A percentile compares a stretch with the other conserved stretches of the same genome.
Conservation (phyloP, 2,797 vertebrate species). For the Pristis pectinata region DNA sequence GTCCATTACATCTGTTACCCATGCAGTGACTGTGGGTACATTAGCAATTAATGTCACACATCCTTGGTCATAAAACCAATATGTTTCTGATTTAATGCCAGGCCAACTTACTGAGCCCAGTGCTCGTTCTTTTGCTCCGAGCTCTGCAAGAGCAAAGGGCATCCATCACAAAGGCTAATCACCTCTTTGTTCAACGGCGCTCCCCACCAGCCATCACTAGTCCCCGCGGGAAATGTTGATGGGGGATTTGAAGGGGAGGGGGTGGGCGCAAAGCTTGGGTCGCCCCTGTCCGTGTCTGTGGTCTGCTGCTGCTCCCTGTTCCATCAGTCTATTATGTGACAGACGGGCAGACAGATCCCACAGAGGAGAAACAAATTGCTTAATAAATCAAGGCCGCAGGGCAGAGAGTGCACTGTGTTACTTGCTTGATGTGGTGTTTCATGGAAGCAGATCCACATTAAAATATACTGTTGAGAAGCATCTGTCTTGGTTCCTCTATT, state of each 20-base stretch:
- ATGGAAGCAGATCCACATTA: conserved; percentile 39
- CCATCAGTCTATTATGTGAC: conserved; percentile 73
- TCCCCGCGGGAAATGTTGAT: background rate
- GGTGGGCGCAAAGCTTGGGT: conserved; percentile 46
- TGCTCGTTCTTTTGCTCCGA: conserved; percentile 38
- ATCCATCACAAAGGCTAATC: conserved; percentile 58
- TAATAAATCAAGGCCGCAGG: conserved; percentile 62
- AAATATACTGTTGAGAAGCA: conserved; percentile 37
- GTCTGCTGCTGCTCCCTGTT: conserved; percentile 52
- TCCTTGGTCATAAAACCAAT: conserved; percentile 67
- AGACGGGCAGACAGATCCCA: conserved; percentile 53
- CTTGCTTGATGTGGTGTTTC: conserved; percentile 44
- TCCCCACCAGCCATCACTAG: background rate
- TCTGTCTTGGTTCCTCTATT: conserved; percentile 38
- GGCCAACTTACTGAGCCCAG: conserved; percentile 41
- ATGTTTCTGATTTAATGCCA: conserved; percentile 67
- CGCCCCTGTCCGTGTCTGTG: conserved; percentile 48
- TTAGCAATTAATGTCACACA: conserved; percentile 74
- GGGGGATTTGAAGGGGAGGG: conserved; percentile 39
- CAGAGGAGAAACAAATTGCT: conserved; percentile 64
- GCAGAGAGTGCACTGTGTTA: conserved; percentile 48
- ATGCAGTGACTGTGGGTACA: conserved; percentile 67
- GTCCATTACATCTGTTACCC: conserved; percentile 72
- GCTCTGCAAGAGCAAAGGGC: conserved; percentile 47
- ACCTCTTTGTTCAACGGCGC: conserved; percentile 43